Conservation (phyloP, 1,140 invertebrate genomes). For the Eriosoma lanigerum region DNA sequence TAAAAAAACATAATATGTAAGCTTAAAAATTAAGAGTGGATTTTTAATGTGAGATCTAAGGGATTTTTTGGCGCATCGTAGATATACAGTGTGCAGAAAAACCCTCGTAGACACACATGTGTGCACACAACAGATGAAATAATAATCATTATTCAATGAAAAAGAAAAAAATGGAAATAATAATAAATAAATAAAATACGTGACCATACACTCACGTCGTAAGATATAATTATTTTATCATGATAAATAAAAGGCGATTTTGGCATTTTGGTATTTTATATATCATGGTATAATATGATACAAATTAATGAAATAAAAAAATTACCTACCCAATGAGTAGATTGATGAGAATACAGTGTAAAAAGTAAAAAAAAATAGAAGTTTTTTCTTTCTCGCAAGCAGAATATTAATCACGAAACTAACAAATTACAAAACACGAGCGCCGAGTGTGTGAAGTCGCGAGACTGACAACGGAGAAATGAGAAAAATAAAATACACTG, state of each 20-base stretch:
- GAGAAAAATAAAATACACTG: neutral
- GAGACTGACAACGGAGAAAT: neutral
- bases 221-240: neutral
- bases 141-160: slow-evolving; percentile 35
- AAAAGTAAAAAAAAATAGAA: slow-evolving; percentile 1
- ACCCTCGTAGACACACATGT: slow-evolving; percentile 16
- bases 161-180: neutral
- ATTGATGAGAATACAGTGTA: neutral
- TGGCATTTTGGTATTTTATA: neutral
- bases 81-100: slow-evolving; percentile 15
- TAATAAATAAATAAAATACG: slow-evolving; percentile 32
- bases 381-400: neutral
- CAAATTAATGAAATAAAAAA: slow-evolving; percentile 8
- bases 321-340: neutral
- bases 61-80: slow-evolving; percentile 24
- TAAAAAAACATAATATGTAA: slow-evolving; percentile 8
- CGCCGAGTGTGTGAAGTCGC: slow-evolving; percentile 26
- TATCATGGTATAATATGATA: too few species aligned
- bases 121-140: too few species aligned
- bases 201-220: neutral
- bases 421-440: slow-evolving; percentile 28
- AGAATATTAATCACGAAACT: slow-evolving; percentile 29
- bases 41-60: slow-evolving; percentile 20
- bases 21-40: slow-evolving; percentile 29
- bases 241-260: slow-evolving; percentile 5